Percentiles rank a stretch among this genome's conserved stretches.
Conservation (phyloP, 2,888 invertebrate genomes). For the Elmis aenea region DNA sequence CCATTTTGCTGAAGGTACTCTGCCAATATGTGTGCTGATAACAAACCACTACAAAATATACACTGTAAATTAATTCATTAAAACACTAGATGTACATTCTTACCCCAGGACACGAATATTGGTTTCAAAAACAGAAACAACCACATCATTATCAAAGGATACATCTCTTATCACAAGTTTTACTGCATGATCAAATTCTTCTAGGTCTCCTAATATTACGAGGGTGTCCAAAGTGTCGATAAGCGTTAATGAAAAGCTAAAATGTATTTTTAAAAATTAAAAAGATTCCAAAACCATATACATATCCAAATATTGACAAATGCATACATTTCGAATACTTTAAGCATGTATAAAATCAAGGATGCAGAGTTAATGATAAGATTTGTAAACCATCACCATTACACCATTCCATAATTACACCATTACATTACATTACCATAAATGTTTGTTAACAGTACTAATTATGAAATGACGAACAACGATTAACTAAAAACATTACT, state of each 20-base stretch:
- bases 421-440: no score
- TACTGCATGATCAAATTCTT: slow-evolving; percentile 90
- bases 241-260: slow-evolving; percentile 91
- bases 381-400: no score
- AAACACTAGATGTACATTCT: slow-evolving; percentile 32
- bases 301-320: no score
- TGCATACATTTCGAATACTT: no score
- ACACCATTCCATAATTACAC: no score
- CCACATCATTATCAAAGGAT: slow-evolving; percentile 87
- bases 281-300: no score
- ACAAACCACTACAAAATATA: slow-evolving; percentile 72
- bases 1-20: slow-evolving; percentile 72
- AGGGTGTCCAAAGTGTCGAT: slow-evolving; percentile 93
- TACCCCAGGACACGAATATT: slow-evolving; percentile 97
- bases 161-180: slow-evolving; percentile 81
- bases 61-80: slow-evolving; percentile 9
- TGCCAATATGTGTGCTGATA: slow-evolving; percentile 89
- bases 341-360: no score
- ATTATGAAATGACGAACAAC: no score
- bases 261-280: slow-evolving; percentile 37
- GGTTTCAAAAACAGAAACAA: slow-evolving; percentile 97
- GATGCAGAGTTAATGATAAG: no score
- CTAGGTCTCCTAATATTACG: slow-evolving; percentile 85
- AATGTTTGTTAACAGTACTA: no score
- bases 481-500: no score